Percentiles rank a stretch among this genome's conserved stretches.
These are phyloP conservation scores for Cloeon dipterum DNA, from an alignment of 2,888 invertebrate species.

Conservation along the genomic window DNA sequence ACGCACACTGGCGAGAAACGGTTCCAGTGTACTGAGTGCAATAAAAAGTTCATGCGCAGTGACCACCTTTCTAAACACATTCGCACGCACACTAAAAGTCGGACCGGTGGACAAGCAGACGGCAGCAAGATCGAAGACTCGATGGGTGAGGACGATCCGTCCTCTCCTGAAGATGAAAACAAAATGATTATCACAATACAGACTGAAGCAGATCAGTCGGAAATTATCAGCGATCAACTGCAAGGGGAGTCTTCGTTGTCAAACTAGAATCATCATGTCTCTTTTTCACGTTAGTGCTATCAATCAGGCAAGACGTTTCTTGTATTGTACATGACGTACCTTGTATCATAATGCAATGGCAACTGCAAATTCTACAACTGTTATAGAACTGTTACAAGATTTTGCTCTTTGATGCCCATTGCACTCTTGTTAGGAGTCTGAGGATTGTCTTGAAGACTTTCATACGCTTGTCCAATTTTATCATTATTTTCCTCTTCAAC, in stretches of 20 bases:
- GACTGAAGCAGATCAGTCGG: constrained; percentile 31
- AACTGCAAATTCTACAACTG: too few relatives aligned
- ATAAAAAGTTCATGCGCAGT: constrained; percentile 78
- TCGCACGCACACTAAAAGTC: constrained; percentile 51
- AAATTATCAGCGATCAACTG: constrained; percentile 13
- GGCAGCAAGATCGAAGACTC: not conserved
- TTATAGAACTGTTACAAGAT: too few relatives aligned
- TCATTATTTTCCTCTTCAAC: too few relatives aligned
- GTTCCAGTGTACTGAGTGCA: constrained; percentile 71
- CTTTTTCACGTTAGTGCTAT: too few relatives aligned
- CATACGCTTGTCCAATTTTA: too few relatives aligned
- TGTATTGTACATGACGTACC: too few relatives aligned
- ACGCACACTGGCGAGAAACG: constrained; percentile 86
- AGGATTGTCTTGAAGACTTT: too few relatives aligned
- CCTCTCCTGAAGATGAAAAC: constrained; percentile 34
- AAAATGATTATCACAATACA: constrained; percentile 56
- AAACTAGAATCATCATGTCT: constrained; percentile 3
- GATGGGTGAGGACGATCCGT: constrained; percentile 5
- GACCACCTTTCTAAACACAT: constrained; percentile 81
- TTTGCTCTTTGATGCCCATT: too few relatives aligned
- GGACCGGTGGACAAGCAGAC: constrained; percentile 7
- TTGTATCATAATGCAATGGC: too few relatives aligned
- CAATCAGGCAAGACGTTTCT: too few relatives aligned
- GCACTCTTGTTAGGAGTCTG: too few relatives aligned
- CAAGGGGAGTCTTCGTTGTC: constrained; percentile 8